phyloP scores from a whole-genome alignment of 2,113 vertebrate species.

The Colistium nudipinnis region DNA sequence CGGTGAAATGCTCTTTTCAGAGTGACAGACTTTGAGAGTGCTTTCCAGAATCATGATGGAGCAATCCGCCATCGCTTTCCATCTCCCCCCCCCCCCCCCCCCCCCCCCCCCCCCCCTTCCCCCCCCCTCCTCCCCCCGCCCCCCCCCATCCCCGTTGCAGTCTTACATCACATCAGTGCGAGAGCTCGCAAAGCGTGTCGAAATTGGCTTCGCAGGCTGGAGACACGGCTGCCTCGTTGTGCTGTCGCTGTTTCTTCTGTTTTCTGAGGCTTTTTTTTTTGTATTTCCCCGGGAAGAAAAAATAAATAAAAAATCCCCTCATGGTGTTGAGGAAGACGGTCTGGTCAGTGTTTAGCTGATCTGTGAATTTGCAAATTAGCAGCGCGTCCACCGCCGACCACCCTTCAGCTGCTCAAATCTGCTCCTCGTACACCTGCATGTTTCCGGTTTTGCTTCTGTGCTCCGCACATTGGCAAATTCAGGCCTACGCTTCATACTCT shows the following conservation, averaged over 20 bases:
- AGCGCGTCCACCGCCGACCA: not conserved
- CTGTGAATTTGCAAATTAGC: not conserved
- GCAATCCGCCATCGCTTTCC: slow-evolving; percentile 9
- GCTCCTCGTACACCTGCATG: not conserved
- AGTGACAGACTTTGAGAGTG: slow-evolving; percentile 35
- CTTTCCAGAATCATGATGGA: slow-evolving; percentile 32
- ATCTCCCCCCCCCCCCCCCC: too few relatives aligned
- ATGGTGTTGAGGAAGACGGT: too few relatives aligned
- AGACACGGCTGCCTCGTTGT: slow-evolving; percentile 20
- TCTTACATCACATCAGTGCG: slow-evolving; percentile 20
- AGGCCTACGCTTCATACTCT: not conserved
- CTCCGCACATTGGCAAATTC: not conserved
- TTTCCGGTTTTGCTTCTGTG: not conserved
- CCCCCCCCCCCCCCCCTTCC: too few relatives aligned
- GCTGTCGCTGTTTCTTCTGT: not conserved
- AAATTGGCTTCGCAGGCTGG: slow-evolving; percentile 6
- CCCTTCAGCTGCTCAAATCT: not conserved
- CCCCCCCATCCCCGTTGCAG: too few relatives aligned
- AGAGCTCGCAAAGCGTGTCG: slow-evolving; percentile 20
- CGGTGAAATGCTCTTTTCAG: slow-evolving; percentile 35
- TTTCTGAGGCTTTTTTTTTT: too few relatives aligned
- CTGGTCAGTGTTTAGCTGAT: not conserved
- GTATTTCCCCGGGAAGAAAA: too few relatives aligned
- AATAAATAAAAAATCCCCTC: too few relatives aligned
- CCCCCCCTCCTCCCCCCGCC: too few relatives aligned